Evolutionary conservation across 2,888 invertebrate genomes (phyloP).

Genomic region (Marronus borbonicus): DNA sequence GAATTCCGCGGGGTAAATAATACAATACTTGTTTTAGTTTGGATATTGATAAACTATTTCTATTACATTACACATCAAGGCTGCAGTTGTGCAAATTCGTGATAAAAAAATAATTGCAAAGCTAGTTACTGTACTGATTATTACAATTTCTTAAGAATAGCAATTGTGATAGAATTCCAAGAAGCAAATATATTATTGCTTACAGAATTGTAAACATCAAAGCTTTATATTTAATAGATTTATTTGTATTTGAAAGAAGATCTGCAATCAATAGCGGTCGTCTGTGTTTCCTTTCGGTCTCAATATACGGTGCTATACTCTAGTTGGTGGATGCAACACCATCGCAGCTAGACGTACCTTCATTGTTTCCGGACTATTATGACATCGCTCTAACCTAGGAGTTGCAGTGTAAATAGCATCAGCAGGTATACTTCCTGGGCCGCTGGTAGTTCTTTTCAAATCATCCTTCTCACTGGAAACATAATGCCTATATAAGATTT

Average conservation of each 20-base stretch:
- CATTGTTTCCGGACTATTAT: conserved; percentile 80
- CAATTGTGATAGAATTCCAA: no score
- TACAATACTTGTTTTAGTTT: no score
- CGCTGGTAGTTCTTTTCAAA: conserved; percentile 70
- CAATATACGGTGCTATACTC: conserved; percentile 76
- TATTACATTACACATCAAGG: no score
- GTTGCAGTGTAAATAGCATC: conserved; percentile 82
- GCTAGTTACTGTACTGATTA: no score
- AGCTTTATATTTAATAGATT: no score
- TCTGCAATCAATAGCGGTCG: conserved; percentile 69
- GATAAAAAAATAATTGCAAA: no score
- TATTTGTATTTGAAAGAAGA: conserved; percentile 62
- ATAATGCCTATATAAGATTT: background rate
- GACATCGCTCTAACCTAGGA: conserved; percentile 58
- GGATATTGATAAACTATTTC: no score
- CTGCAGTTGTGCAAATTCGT: no score
- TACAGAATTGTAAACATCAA: no score
- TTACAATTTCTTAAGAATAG: no score
- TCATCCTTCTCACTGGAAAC: conserved; percentile 67
- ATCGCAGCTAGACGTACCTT: conserved; percentile 93
- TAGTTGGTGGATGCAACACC: conserved; percentile 91
- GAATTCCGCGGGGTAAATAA: no score
- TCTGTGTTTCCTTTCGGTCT: conserved; percentile 61
- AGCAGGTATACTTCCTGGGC: conserved; percentile 78
- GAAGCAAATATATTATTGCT: no score